A percentile compares a stretch with the other conserved stretches of the same genome.
These are phyloP conservation scores for Hydrozoanthus tunicans DNA, from an alignment of 64 coral and sea anemone species.

Conservation along the genomic window DNA sequence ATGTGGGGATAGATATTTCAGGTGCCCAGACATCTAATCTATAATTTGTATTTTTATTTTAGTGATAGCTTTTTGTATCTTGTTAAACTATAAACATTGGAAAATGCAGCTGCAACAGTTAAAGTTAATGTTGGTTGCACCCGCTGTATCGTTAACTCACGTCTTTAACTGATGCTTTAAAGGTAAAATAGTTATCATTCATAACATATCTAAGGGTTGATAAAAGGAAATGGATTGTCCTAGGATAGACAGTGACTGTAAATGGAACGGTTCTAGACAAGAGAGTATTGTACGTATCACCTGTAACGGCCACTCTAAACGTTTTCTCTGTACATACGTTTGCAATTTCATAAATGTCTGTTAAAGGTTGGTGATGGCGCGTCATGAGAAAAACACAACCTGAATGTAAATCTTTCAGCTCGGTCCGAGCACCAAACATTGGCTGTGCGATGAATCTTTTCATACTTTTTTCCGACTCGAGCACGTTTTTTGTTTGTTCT, in stretches of 20 bases:
- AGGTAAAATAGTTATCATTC: conserved; percentile 40
- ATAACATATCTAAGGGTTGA: conserved; percentile 38
- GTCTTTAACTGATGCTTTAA: neutral
- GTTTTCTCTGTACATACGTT: conserved; percentile 36
- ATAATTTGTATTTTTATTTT: no score
- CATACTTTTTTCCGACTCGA: neutral
- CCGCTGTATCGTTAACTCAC: neutral
- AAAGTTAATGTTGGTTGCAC: no score
- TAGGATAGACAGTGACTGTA: neutral
- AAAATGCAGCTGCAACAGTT: no score
- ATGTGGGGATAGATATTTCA: no score
- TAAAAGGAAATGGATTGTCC: conserved; percentile 47
- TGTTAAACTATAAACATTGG: no score
- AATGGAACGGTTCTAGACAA: conserved; percentile 1
- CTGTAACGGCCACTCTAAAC: neutral
- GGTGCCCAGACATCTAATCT: no score
- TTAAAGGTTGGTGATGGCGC: neutral
- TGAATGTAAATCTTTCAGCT: conserved; percentile 11
- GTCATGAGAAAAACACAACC: conserved; percentile 29
- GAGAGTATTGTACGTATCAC: conserved; percentile 10
- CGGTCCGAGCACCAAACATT: conserved; percentile 17
- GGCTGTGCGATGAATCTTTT: neutral
- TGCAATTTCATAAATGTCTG: conserved; percentile 19
- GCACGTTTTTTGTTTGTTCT: neutral
- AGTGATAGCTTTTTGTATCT: no score